Evolutionary conservation across 2,113 vertebrate genomes (phyloP), one percentile per base, ranked within the genome.

Genomic region (Notothenia rossii): DNA sequence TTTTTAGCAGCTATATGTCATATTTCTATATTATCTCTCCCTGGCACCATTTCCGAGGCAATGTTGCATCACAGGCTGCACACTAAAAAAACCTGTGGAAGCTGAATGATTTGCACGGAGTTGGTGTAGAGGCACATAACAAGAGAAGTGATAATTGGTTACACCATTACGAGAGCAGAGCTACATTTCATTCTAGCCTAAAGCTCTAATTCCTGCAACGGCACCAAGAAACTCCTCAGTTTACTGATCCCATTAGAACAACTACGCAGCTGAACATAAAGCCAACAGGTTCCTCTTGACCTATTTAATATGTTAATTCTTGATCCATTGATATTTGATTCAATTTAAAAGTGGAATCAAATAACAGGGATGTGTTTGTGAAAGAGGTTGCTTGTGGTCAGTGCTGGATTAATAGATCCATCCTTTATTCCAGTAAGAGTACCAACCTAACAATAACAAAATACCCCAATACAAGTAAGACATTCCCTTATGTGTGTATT

Each of bases 111-210:
- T 62, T 62, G 36, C 60, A 45, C 60, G 45, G 20, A 18, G n/a
- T 18, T 45, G 40, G 59, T 59, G 56, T 59, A 33, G 25, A 59
- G 25, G 25, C 56, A 29, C 13, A 7, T 59, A 59, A 59, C 59
- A 61, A 43, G 59, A 61, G 59, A 61, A 61, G 56, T 59, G 56
- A 59, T 59, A 59, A 25, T 33, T 25, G 7, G 25, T 17, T 59
- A 59, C 56, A 14, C 25, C 33, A 25, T 9, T 59, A 33, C 56
- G 33, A 33, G 22, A 15, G 25, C 13, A 33, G 25, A 59, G 56
- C 25, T 15, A 58, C 56, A 58, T 58, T 58, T 58, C 25, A 58
- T 58, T 33, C 25, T 15, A 14, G 56, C 56, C 56, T 58, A 58
- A 58, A 58, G 56, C 56, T 25, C 25, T 33, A 58, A 7, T 29